A percentile compares a stretch with the other conserved stretches of the same genome.
Conservation (phyloP, 37 sponge, comb jelly and placozoan species). For the Petrosia ficiformis region DNA sequence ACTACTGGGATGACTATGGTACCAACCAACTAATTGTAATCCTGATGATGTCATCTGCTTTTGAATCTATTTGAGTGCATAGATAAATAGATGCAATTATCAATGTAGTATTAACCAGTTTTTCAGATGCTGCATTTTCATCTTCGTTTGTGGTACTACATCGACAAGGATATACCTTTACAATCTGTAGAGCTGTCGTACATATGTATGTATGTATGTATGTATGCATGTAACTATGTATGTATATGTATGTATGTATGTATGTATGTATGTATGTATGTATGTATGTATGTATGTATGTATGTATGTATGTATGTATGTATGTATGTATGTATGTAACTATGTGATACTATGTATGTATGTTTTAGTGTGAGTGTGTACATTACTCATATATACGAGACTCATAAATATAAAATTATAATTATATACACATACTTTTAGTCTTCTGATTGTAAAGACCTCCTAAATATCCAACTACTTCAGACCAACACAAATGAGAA, state of each 20-base stretch:
- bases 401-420: no score
- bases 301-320: no score
- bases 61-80: constrained; percentile 58
- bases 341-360: no score
- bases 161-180: constrained; percentile 60
- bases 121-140: constrained; percentile 8
- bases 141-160: constrained; percentile 23
- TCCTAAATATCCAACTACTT: constrained; percentile 82
- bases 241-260: no score
- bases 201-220: no score
- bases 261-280: no score
- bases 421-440: constrained; percentile 59
- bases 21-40: constrained; percentile 83
- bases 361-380: no score
- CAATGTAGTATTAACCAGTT: neutral
- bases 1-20: constrained; percentile 86
- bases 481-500: constrained; percentile 57
- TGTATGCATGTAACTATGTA: no score
- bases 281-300: no score
- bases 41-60: constrained; percentile 28
- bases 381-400: no score
- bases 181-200: constrained; percentile 37
- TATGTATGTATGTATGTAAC: no score
- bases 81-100: neutral
- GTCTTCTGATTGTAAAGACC: constrained; percentile 48